Evolutionary conservation across 2,113 vertebrate genomes (phyloP), one percentile per base, ranked within the genome.

Genomic region (Numenius arquata): DNA sequence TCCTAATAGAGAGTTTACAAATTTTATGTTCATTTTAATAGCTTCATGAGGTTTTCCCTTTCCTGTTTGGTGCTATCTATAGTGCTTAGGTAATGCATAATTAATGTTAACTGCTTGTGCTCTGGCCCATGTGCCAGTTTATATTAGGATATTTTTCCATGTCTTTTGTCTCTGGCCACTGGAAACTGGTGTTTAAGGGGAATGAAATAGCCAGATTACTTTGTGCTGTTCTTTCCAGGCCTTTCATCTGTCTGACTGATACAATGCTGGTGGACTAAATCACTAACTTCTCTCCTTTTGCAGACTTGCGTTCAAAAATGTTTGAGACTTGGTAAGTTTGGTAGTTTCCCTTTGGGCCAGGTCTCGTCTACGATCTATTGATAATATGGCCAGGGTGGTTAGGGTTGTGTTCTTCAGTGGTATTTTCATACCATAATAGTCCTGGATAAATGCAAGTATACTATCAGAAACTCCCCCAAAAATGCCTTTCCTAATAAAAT

Each of bases 11-110:
- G 95, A 97, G 92, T 98, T 98, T 98, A 98, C 97, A 98, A 97
- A 98, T 98, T 98, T 97, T 97, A 96, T 97, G 97, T 98, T 96
- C 96, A 97, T 98, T 98, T 98, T 98, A 98, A 98, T 98, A 97
- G 91, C 94, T 92, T 97, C 97, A 97, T 96, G 97, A 97, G 96
- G 92, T 97, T 94, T 87, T 6, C n/a, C n/a, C 81, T 90, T 94
- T 96, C 97, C 95, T 96, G 96, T 97, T 97, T 94, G 93, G 92
- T 97, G 95, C 97, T 98, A 97, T 98, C 97, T 98, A 88, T 97
- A 96, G 98, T 93, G 95, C 97, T 96, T 78, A 91, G 91, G 82
- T 96, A 90, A 98, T 98, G 95, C 97, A 98, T 98, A 98, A 98
- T 98, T 98, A 97, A 98, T 95, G 92, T 94, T 98, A 97, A 97